Evolutionary conservation across 1,140 invertebrate genomes (phyloP).

Genomic region (Dreissena polymorpha): DNA sequence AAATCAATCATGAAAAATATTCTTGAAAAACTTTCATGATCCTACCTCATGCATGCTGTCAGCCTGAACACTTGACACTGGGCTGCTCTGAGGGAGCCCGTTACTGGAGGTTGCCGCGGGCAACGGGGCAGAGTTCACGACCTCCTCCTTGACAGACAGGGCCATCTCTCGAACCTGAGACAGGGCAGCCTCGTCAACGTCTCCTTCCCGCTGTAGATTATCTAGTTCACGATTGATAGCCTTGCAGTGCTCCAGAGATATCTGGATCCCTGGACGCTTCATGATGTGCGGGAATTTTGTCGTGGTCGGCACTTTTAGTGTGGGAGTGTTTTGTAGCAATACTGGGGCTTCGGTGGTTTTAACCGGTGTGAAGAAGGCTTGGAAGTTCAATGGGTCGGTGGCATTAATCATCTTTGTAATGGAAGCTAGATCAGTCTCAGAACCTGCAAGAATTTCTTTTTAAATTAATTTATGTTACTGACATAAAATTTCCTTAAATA

Average conservation of each 20-base stretch:
- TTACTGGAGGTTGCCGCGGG: background rate
- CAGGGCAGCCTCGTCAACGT: slow-evolving; percentile 48
- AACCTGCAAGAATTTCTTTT: slow-evolving; percentile 12
- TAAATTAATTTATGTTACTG: background rate
- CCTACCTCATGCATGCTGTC: too few relatives aligned
- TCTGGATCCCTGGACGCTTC: slow-evolving; percentile 50
- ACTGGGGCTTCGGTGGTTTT: slow-evolving; percentile 23
- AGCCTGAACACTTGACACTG: too few relatives aligned
- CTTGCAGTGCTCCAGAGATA: slow-evolving; percentile 35
- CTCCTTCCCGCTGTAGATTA: slow-evolving; percentile 41
- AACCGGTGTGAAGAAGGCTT: slow-evolving; percentile 62
- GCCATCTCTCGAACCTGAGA: slow-evolving; percentile 52
- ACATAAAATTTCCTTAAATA: background rate
- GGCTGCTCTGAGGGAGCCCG: too few relatives aligned
- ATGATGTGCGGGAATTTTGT: slow-evolving; percentile 35
- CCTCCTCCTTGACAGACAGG: slow-evolving; percentile 52
- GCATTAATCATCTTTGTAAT: slow-evolving; percentile 74
- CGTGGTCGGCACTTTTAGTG: slow-evolving; percentile 24
- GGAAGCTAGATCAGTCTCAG: slow-evolving; percentile 70
- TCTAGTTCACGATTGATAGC: slow-evolving; percentile 28
- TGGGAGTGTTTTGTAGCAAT: slow-evolving; percentile 3
- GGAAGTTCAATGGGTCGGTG: slow-evolving; percentile 69
- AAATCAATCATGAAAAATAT: too few relatives aligned
- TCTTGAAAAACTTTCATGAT: too few relatives aligned
- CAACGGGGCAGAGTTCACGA: slow-evolving; percentile 29